Percentiles rank a stretch among this genome's conserved stretches.
Evolutionary conservation across 2,797 vertebrate species (phyloP).

Genomic region (Phoxinus dragarum): DNA sequence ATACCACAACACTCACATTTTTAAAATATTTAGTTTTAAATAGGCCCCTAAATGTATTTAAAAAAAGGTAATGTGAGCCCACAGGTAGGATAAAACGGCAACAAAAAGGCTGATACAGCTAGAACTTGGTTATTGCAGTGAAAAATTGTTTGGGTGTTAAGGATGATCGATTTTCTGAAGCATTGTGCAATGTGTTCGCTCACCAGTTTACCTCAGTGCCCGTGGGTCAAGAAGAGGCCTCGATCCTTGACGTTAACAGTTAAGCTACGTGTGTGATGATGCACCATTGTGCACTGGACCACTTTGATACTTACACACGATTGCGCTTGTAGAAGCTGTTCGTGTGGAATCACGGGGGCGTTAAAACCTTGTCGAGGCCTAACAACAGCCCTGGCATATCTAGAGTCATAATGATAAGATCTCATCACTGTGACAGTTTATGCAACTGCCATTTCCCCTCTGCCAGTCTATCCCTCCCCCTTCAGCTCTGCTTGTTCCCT

Average conservation of each 20-base stretch:
- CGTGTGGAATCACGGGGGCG: conserved; percentile 42
- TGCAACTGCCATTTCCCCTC: conserved; percentile 41
- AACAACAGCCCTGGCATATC: conserved; percentile 29
- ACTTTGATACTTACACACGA: conserved; percentile 35
- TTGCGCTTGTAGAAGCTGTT: conserved; percentile 44
- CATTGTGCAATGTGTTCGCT: conserved; percentile 28
- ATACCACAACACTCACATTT: background rate
- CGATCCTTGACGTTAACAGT: conserved; percentile 6
- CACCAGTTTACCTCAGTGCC: conserved; percentile 31
- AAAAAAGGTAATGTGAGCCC: background rate
- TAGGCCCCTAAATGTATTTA: background rate
- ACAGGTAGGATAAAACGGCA: background rate
- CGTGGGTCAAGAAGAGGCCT: conserved; percentile 10
- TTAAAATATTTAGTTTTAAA: background rate
- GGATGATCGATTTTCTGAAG: conserved; percentile 10
- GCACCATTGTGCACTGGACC: conserved; percentile 15
- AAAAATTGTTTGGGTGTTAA: conserved; percentile 34
- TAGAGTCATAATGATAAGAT: conserved; percentile 36
- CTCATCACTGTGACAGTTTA: conserved; percentile 42
- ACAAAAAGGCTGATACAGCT: background rate
- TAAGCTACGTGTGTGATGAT: background rate
- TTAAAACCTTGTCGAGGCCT: conserved; percentile 24
- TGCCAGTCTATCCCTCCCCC: conserved; percentile 10
- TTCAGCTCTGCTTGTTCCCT: background rate
- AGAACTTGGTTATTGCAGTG: conserved; percentile 10